Conservation (phyloP, 1,140 invertebrate genomes). For the Rhopalosiphum maidis region DNA sequence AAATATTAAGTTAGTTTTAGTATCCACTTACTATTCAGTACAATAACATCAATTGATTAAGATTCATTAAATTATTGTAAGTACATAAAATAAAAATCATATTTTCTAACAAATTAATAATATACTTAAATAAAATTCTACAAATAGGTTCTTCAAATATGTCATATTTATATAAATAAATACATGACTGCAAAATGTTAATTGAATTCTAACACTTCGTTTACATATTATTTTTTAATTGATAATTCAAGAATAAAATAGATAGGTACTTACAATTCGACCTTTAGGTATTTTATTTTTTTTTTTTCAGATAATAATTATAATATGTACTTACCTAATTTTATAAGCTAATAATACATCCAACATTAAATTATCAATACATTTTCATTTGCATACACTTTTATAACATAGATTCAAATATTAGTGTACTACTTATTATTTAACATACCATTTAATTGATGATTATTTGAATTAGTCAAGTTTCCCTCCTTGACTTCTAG, state of each 20-base stretch:
- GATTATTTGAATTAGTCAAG: constrained; percentile 34
- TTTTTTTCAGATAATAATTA: not conserved
- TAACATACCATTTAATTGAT: constrained; percentile 41
- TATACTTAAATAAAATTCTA: not conserved
- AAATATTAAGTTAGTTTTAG: not conserved
- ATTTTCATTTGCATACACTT: not conserved
- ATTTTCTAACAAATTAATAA: not conserved
- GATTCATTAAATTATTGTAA: not conserved
- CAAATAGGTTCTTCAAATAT: not conserved
- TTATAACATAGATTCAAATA: not conserved
- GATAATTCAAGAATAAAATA: not conserved
- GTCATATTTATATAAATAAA: not conserved
- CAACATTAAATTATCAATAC: not conserved
- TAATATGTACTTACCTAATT: not conserved
- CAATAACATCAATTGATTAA: not conserved
- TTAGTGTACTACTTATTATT: not conserved
- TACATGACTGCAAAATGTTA: not conserved
- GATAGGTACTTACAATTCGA: not conserved
- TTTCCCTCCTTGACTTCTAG: constrained; percentile 48
- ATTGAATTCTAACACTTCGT: not conserved
- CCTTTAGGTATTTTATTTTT: not conserved
- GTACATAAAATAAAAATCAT: not conserved
- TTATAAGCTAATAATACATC: not conserved
- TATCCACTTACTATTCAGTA: not conserved
- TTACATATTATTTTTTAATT: not conserved